phyloP scores from a whole-genome alignment of 2,888 invertebrate genomes.

The Hipparchia semele region DNA sequence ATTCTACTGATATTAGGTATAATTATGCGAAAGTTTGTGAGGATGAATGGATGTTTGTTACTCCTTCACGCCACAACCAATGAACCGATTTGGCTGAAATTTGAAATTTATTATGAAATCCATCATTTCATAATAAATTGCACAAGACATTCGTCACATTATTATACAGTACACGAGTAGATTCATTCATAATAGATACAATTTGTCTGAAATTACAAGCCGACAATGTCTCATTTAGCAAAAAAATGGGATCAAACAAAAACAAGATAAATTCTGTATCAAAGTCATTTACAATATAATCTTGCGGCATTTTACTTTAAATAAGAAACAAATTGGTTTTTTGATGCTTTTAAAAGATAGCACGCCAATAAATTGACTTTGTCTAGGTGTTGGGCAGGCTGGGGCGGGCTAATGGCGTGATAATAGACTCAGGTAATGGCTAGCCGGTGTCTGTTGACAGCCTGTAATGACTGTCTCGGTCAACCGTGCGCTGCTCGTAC shows the following conservation, averaged over 20 bases:
- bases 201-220: no score
- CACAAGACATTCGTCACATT: slow-evolving; percentile 1
- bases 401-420: slow-evolving; percentile 23
- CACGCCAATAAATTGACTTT: slow-evolving; percentile 26
- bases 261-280: not conserved
- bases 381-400: slow-evolving; percentile 8
- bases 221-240: no score
- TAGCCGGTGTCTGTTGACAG: slow-evolving; percentile 28
- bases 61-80: no score
- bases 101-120: no score
- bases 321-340: slow-evolving; percentile 3
- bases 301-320: not conserved
- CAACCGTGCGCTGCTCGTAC: not conserved
- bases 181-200: no score
- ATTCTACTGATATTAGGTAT: no score
- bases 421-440: slow-evolving; percentile 24
- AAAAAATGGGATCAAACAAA: not conserved
- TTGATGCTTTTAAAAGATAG: not conserved
- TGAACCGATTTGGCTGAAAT: no score
- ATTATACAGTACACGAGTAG: not conserved
- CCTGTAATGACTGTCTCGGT: slow-evolving; percentile 4
- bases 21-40: no score
- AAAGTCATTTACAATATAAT: not conserved
- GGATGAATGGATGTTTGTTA: no score
- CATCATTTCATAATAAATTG: not conserved